These are phyloP conservation scores for Phrynosoma platyrhinos DNA, from an alignment of 2,113 vertebrate species.

Conservation along the genomic window DNA sequence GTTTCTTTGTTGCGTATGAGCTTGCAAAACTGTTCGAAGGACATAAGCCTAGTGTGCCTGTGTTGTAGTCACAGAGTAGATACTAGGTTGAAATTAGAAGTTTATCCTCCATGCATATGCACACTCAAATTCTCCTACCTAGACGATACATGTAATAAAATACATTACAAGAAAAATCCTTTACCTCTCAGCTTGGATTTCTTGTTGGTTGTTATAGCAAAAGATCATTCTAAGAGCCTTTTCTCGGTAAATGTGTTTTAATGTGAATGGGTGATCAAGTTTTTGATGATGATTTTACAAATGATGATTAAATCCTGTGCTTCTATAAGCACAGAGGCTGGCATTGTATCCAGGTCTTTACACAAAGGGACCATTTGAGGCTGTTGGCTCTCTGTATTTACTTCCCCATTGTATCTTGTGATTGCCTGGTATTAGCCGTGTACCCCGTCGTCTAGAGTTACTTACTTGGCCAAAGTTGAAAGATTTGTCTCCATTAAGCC, in stretches of 20 bases:
- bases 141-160: neutral
- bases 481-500: conserved; percentile 5
- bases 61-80: too few species aligned
- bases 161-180: too few species aligned
- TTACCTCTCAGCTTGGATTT: neutral
- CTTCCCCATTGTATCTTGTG: neutral
- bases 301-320: neutral
- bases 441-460: neutral
- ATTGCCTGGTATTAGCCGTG: neutral
- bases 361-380: conserved; percentile 3
- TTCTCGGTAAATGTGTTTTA: neutral
- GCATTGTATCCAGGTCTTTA: neutral
- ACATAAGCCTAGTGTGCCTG: too few species aligned
- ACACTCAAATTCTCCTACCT: neutral
- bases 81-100: neutral
- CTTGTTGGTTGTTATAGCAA: neutral
- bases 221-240: neutral
- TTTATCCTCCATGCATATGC: neutral
- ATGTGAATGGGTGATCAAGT: too few species aligned
- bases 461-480: neutral
- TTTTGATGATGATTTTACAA: neutral
- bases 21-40: too few species aligned
- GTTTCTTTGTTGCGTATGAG: too few species aligned
- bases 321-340: neutral
- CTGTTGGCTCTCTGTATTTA: neutral